A percentile compares a stretch with the other conserved stretches of the same genome.
These are phyloP conservation scores for Lophius piscatorius DNA, from an alignment of 2,113 vertebrate species.

Conservation along the genomic window DNA sequence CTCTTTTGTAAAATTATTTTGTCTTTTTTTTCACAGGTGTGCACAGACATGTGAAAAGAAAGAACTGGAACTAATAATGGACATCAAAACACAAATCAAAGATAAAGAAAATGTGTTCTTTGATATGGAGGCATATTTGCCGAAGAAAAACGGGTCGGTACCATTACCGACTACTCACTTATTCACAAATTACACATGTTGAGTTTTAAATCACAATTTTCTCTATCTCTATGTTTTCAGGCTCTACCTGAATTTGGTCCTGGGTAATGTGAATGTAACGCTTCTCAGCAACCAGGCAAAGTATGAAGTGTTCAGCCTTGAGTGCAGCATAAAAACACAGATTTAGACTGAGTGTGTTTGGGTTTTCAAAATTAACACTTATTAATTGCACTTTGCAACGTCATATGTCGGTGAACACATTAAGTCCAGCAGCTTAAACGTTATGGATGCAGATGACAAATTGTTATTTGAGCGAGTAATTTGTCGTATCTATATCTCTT, in stretches of 20 bases:
- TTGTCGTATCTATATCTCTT: too few species aligned
- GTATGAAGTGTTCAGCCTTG: conserved; percentile 66
- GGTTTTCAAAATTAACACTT: too few species aligned
- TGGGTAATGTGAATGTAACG: conserved; percentile 96
- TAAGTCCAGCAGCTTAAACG: too few species aligned
- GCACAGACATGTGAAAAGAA: conserved; percentile 76
- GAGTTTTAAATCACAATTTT: background rate
- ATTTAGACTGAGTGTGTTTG: background rate
- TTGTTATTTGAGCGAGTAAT: too few species aligned
- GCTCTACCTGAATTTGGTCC: conserved; percentile 93
- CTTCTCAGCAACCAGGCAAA: conserved; percentile 98
- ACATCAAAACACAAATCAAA: conserved; percentile 88
- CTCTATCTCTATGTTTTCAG: conserved; percentile 76
- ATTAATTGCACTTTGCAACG: too few species aligned
- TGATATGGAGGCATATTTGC: conserved; percentile 97
- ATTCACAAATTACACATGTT: background rate
- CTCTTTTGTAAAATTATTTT: background rate
- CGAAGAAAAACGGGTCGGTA: conserved; percentile 95
- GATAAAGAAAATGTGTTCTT: conserved; percentile 93
- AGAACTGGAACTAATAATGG: conserved; percentile 81
- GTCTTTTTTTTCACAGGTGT: conserved; percentile 75
- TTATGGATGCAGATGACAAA: too few species aligned
- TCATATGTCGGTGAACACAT: too few species aligned
- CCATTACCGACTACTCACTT: background rate
- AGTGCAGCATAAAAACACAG: background rate